A percentile compares a stretch with the other conserved stretches of the same genome.
Conservation (phyloP, 1,140 invertebrate species). For the Sycophila sp. region DNA sequence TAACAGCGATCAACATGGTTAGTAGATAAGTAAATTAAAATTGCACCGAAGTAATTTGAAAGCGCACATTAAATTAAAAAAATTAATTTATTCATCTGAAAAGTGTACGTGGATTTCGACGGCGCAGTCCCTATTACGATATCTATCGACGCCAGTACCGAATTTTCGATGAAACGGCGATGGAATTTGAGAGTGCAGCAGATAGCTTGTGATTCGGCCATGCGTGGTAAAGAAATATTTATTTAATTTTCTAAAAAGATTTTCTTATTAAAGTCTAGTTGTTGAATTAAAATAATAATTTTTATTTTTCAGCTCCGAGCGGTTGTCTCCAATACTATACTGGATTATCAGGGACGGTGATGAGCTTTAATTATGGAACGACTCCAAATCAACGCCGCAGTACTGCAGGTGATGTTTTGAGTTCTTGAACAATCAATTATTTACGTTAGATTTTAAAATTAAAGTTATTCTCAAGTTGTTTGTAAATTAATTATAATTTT, state of each 20-base stretch:
- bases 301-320: slow-evolving; percentile 71
- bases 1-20: slow-evolving; percentile 81
- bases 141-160: slow-evolving; percentile 71
- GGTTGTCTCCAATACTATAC: slow-evolving; percentile 85
- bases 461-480: too few species aligned
- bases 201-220: slow-evolving; percentile 76
- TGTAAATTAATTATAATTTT: too few species aligned
- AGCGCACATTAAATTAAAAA: too few species aligned
- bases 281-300: neutral
- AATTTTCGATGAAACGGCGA: slow-evolving; percentile 70
- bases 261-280: slow-evolving; percentile 6
- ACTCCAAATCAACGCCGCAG: slow-evolving; percentile 65
- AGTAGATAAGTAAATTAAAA: slow-evolving; percentile 40
- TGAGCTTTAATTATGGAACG: slow-evolving; percentile 82
- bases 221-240: slow-evolving; percentile 71
- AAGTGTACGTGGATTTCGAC: slow-evolving; percentile 82
- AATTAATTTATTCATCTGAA: too few species aligned
- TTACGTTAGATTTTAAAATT: too few species aligned
- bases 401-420: slow-evolving; percentile 43
- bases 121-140: slow-evolving; percentile 75
- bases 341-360: slow-evolving; percentile 71
- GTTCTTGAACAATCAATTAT: too few species aligned
- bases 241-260: neutral
- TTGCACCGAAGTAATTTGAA: too few species aligned
- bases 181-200: slow-evolving; percentile 84